Base-by-base conservation (phyloP, 2,888 invertebrate genomes). In the Eubasilissa splendida region DNA sequence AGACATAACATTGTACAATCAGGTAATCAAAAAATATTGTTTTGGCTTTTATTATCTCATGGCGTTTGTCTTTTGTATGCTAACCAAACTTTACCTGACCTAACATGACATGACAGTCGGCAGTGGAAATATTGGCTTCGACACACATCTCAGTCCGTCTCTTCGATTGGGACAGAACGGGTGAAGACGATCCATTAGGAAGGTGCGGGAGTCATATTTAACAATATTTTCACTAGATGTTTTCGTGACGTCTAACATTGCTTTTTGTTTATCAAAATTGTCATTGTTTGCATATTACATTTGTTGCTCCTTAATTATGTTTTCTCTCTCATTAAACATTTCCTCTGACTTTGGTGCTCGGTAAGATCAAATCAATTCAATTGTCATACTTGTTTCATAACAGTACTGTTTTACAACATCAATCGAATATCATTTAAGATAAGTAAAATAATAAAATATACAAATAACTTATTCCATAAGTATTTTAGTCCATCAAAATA, bases 111-210 rank as follows among this genome's bases (percentile, higher is more conserved):
- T 56, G 76, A 74, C 75, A 81, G 81, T 92, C 91, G 87, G 88
- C 91, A 89, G 91, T 93, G 91, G 93, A 93, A 87, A 90, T 89
- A 84, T 86, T 88, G 83, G 88, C 88, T 84, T 89, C 89, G 84
- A 88, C 90, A 85, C 88, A 92, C 85, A 88, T 95, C 86, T 89
- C 88, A 86, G 92, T 96, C 87, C 91, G 90, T 87, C 93, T 97
- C 86, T 96, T 92, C 93, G 97, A 98, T 93, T 96, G 97, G 93
- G 98, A 98, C 92, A 94, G 95, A 87, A 94, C 96, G 85, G 95
- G 95, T 87, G 93, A 94, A 88, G 97, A 98, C 91, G 98, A 98
- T 91, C 94, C 94, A 86, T 94, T 98, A 86, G 98, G 98, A 93
- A 96, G 97, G 96, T 96, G 91, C 89, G 92, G 89, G 71, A n/a